phyloP scores from a whole-genome alignment of 2,888 invertebrate genomes.

The Macrophya annulata region DNA sequence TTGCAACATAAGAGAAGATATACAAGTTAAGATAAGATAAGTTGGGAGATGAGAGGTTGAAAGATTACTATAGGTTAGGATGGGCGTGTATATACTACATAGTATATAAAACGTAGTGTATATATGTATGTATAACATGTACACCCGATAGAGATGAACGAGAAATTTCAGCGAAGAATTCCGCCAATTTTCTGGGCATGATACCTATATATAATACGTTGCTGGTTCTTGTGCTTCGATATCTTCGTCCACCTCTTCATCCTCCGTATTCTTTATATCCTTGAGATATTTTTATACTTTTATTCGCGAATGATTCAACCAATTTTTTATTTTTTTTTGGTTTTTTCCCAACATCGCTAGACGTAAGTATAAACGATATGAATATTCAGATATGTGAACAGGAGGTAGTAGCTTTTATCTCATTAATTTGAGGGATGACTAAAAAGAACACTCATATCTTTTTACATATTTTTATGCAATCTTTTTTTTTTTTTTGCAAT shows the following conservation, averaged over 20 bases:
- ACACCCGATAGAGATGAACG: slow-evolving; percentile 17
- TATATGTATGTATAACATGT: too few species aligned
- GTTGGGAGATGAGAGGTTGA: not conserved
- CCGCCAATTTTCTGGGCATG: slow-evolving; percentile 8
- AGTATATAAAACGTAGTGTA: not conserved
- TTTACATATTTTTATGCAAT: too few species aligned
- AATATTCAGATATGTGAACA: too few species aligned
- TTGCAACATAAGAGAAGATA: slow-evolving; percentile 16
- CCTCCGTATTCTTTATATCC: not conserved
- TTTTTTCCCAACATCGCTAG: too few species aligned
- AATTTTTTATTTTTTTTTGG: not conserved
- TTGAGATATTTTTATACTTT: not conserved
- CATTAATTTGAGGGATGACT: too few species aligned
- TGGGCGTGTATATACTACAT: not conserved
- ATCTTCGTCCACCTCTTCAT: not conserved
- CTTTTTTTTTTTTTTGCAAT: too few species aligned
- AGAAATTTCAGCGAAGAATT: slow-evolving; percentile 39
- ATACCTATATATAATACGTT: not conserved
- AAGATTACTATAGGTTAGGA: not conserved
- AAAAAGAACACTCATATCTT: too few species aligned
- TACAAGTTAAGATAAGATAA: not conserved
- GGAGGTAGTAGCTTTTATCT: too few species aligned
- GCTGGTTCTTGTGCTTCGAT: not conserved
- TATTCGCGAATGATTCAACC: not conserved
- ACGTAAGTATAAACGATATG: too few species aligned